Base-by-base conservation (phyloP, 2,113 vertebrate genomes). In the Phylloscopus trochilus region DNA sequence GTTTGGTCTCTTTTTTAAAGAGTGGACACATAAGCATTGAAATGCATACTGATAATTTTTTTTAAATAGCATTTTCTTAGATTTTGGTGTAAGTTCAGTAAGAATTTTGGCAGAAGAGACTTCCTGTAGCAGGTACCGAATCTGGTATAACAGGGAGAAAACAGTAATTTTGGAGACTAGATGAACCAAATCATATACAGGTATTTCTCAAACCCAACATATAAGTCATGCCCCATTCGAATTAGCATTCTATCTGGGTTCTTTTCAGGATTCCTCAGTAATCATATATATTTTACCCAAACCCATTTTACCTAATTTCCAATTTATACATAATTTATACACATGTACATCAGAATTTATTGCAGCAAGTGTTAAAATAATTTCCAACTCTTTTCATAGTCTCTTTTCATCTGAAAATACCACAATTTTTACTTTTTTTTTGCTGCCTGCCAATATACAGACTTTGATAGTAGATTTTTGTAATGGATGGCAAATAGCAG, bases 381-480 rank as follows among this genome's bases (percentile, higher is more conserved):
- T n/a, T 58, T 46, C 37, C 16, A 41, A 18, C 3, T 73, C 2
- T 68, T 68, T 43, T 15, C 17, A 59, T 7, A 21, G 33, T 7
- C 67, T 69, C 11, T 23, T 67, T 59, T 47, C 6, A 8, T 17
- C 11, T 31, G 11, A 51, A 83, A 64, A 55, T 22, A 37, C 6
- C 2, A 11, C 6, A 10, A 7, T 22, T 28, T 33, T 3, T 62
- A 28, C 5, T 64, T 4, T 49, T 55, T 46, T 52, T 47, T 43
- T 68, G 15, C n/a, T 37, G 27, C 13, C 37, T 47, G 24, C 14
- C 33, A 52, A 70, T 22, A 79, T 2, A 77, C 3, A 51, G 56
- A 31, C 14, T 77, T 37, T 10, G 37, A 21, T 0, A 19, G 56
- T 0, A 30, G 5, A 23, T 51, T 64, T 37, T 43, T 1, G 6